These are phyloP conservation scores for Drosophila maculinotata DNA, from an alignment of 2,888 invertebrate genomes.

Conservation along the genomic window DNA sequence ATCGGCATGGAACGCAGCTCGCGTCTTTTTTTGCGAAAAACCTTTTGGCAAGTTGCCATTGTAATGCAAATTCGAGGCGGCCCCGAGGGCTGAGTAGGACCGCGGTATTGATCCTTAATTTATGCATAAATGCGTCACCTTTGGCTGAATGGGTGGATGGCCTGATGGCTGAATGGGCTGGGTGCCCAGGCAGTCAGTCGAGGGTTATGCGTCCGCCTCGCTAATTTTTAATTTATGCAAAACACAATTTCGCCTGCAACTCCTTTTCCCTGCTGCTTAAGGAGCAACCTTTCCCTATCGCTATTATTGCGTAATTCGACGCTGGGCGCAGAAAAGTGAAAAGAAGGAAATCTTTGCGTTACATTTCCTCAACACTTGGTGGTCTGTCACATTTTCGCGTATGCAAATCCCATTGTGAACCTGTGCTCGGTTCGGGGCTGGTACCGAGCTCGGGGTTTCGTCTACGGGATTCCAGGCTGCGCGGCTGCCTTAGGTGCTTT, in stretches of 20 bases:
- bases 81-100: conserved; percentile 37
- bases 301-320: conserved; percentile 73
- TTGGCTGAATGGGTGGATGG: conserved; percentile 49
- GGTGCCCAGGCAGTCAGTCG: conserved; percentile 11
- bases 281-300: conserved; percentile 44
- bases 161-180: no score
- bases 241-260: conserved; percentile 59
- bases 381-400: conserved; percentile 65
- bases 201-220: conserved; percentile 51
- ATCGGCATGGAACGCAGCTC: conserved; percentile 41
- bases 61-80: conserved; percentile 71
- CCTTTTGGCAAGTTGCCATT: conserved; percentile 57
- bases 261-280: conserved; percentile 21
- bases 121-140: conserved; percentile 84
- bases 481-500: conserved; percentile 63
- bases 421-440: conserved; percentile 37
- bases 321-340: conserved; percentile 40
- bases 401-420: conserved; percentile 78
- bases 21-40: conserved; percentile 67
- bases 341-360: conserved; percentile 56
- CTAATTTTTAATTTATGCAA: conserved; percentile 80
- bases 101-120: conserved; percentile 85
- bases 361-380: conserved; percentile 53
- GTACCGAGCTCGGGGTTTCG: conserved; percentile 5
- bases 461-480: background rate